phyloP scores from a whole-genome alignment of 2,888 invertebrate genomes.

The Seladonia tumulorum region DNA sequence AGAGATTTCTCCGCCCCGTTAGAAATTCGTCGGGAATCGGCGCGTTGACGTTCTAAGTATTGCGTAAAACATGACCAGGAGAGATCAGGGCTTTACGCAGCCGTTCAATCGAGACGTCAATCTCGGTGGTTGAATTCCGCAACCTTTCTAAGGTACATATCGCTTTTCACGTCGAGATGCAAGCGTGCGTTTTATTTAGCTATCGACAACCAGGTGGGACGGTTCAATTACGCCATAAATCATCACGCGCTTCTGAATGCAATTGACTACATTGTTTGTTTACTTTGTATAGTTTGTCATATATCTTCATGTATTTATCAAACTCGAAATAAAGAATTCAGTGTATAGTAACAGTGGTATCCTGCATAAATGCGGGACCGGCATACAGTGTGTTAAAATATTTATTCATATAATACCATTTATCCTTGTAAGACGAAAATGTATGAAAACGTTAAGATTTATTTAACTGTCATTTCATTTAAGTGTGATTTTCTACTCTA shows the following conservation, averaged over 20 bases:
- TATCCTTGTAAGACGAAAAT: not conserved
- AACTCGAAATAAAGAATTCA: not conserved
- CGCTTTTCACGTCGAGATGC: not conserved
- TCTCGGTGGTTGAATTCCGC: constrained; percentile 2
- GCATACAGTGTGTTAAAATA: no score
- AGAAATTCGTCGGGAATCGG: constrained; percentile 14
- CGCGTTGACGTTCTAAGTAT: constrained; percentile 1
- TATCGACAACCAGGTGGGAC: constrained; percentile 21
- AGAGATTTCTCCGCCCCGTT: constrained; percentile 7
- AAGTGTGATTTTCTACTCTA: not conserved
- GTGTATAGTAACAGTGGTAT: not conserved
- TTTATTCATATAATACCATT: not conserved
- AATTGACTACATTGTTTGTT: no score
- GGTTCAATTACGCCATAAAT: not conserved
- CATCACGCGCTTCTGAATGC: not conserved
- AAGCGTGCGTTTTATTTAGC: constrained; percentile 17
- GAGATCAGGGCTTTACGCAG: not conserved
- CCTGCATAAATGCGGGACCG: no score
- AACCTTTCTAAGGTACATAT: not conserved
- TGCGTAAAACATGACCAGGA: constrained; percentile 17
- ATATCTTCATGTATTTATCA: no score
- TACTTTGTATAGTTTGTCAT: no score
- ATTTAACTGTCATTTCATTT: not conserved
- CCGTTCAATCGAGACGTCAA: constrained; percentile 28
- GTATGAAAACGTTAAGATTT: not conserved